Base-by-base conservation (phyloP, 2,113 vertebrate species). In the Athene cunicularia region DNA sequence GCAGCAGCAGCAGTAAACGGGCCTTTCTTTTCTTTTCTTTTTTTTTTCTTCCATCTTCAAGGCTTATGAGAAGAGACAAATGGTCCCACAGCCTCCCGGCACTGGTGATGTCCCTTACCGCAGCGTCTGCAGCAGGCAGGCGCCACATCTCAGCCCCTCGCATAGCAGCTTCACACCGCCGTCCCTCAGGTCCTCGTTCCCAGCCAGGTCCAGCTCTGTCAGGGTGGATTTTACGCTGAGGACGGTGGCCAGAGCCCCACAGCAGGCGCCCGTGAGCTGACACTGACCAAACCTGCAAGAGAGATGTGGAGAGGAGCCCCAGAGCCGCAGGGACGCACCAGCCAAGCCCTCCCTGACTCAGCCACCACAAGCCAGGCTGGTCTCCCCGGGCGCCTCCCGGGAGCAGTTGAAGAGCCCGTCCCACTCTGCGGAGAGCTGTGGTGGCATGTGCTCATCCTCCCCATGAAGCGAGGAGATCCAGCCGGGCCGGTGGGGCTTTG, bases 311-410 rank as follows among this genome's bases (percentile, higher is more conserved):
- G 55, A 63, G 72, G 80, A 70, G 55, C 63, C 24, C 0, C 3
- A 2, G 74, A 43, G 16, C 30, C 2, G 1, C 4, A 2, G 0
- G 14, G 55, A 21, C 16, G 1, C 64, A 1, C 47, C 45, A 6
- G 2, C 45, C 30, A 9, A 3, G 5, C 45, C 50, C 72, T 50
- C 1, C 2, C 45, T 24, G 30, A 28, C 12, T 3, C 0, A 7
- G 49, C 56, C 56, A 7, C 59, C 49, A 5, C 20, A 11, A 6
- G 8, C 30, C 4, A 3, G 13, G n/a, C 10, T 7, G 33, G 21
- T 30, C 32, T 11, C 20, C 63, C 8, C 1, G 23, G 2, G 8
- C 26, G 26, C 37, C 28, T 8, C 32, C 35, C 1, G 5, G 17
- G 35, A 35, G 47, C 55, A 3, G 11, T 23, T n/a, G 37, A 18